phyloP scores from a whole-genome alignment of 2,888 invertebrate species.

The Nudaria mundana region DNA sequence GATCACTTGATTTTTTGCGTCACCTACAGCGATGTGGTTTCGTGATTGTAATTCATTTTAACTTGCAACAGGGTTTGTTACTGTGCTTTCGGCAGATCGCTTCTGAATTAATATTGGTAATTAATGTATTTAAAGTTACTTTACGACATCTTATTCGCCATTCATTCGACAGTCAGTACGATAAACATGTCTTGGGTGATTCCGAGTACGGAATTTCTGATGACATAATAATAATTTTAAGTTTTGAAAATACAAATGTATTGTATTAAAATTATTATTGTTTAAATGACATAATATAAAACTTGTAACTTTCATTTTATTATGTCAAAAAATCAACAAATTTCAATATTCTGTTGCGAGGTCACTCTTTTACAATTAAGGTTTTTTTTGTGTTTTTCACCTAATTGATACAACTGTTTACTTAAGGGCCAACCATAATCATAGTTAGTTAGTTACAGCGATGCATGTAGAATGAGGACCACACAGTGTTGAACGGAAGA shows the following conservation, averaged over 20 bases:
- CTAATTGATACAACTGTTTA: no score
- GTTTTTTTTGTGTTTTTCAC: no score
- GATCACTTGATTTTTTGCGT: conserved; percentile 42
- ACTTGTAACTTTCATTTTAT: no score
- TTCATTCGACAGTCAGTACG: not conserved
- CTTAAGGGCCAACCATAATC: conserved; percentile 17
- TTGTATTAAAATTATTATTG: no score
- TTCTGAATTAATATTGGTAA: conserved; percentile 7
- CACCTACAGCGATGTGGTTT: conserved; percentile 39
- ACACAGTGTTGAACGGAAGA: conserved; percentile 31
- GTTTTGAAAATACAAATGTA: no score
- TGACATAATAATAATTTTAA: no score
- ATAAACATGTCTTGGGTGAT: not conserved
- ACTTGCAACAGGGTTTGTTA: conserved; percentile 28
- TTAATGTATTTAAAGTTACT: conserved; percentile 4
- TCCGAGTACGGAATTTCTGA: not conserved
- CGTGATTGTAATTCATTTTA: conserved; percentile 36
- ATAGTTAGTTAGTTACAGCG: not conserved
- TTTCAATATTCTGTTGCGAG: no score
- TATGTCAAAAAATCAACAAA: no score
- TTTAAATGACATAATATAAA: no score
- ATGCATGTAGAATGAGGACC: conserved; percentile 25
- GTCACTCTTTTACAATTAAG: no score
- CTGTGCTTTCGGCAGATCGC: conserved; percentile 10
- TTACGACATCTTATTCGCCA: not conserved